A percentile compares a stretch with the other conserved stretches of the same genome.
Evolutionary conservation across 2,113 vertebrate species (phyloP).

Genomic region (Coptodon bakossiorum): DNA sequence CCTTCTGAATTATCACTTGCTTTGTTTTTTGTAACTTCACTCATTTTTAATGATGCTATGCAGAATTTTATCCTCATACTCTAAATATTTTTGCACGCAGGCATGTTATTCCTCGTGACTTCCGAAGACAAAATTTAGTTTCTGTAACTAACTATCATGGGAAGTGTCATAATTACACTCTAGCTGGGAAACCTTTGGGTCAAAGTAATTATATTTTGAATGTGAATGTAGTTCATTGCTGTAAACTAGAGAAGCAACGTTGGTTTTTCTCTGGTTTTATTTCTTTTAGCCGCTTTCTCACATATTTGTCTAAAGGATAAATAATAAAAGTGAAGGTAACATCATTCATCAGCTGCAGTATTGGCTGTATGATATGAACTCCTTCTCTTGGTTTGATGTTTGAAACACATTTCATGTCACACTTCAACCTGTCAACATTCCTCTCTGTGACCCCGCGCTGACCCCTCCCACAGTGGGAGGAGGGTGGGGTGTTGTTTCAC

Average conservation of each 20-base stretch:
- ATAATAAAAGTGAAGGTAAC: not conserved
- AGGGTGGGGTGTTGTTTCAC: not conserved
- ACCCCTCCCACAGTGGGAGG: not conserved
- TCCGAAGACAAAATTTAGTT: not conserved
- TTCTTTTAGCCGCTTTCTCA: not conserved
- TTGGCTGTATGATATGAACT: not conserved
- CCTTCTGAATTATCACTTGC: not conserved
- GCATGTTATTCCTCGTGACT: not conserved
- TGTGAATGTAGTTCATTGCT: not conserved
- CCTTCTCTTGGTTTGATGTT: not conserved
- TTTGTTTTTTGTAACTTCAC: not conserved
- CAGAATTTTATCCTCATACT: not conserved
- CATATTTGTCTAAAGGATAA: not conserved
- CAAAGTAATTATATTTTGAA: not conserved
- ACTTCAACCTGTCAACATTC: constrained; percentile 10
- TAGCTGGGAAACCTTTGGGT: not conserved
- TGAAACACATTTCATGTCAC: not conserved
- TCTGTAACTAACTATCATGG: not conserved
- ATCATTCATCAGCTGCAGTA: not conserved
- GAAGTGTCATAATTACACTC: not conserved
- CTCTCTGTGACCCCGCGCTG: not conserved
- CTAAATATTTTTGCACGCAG: not conserved
- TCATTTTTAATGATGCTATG: not conserved
- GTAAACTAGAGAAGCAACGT: not conserved
- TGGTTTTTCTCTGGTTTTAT: not conserved